Base-by-base conservation (phyloP, 2,113 vertebrate genomes). In the Osmerus eperlanus region DNA sequence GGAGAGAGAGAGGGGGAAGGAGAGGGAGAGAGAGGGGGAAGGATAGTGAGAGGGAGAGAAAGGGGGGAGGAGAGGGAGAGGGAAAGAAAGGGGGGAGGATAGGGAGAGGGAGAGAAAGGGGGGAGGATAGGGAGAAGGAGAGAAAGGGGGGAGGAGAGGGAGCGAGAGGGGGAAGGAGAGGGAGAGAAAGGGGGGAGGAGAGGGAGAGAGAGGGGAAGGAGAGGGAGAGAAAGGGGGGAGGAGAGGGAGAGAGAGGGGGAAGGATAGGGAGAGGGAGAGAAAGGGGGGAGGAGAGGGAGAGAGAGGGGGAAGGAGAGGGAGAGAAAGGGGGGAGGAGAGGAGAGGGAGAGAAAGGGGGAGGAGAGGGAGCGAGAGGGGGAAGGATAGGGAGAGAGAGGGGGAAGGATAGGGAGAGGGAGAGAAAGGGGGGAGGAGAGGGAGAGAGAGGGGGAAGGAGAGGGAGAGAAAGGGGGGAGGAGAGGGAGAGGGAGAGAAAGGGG, bases 151-250 rank as follows among this genome's bases (percentile, higher is more conserved):
- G 73, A 65, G 71, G 32, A 61, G 21, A 81, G 80, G 82, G 80
- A 71, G 72, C 52, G 53, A 69, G 73, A 18, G 21, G 73, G 41
- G 5, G 54, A n/a, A 14, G 7, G 70, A 65, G 2, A 63, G 73
- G 73, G 63, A 36, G 75, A 29, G 54, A 25, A 41, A 29, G 23
- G 47, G 25, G 4, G 6, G 73, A 65, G 71, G 32, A 61, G 21
- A 81, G 80, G 82, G 53, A 29, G 74, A 75, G 51, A 28, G 68
- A 72, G 25, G 77, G 1, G 56, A 78, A 86, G 75, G 71, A 81
- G 53, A 25, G 74, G 73, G 80, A 67, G 68, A 65, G 61, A 58
- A 67, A 52, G 54, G 56, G 58, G 28, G 65, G 55, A 5, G n/a
- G 60, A 12, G n/a, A 19, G 28, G 59, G 21, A 25, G 47, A 25